Conservation (phyloP, 1,140 invertebrate species). For the Sesamia nonagrioides region DNA sequence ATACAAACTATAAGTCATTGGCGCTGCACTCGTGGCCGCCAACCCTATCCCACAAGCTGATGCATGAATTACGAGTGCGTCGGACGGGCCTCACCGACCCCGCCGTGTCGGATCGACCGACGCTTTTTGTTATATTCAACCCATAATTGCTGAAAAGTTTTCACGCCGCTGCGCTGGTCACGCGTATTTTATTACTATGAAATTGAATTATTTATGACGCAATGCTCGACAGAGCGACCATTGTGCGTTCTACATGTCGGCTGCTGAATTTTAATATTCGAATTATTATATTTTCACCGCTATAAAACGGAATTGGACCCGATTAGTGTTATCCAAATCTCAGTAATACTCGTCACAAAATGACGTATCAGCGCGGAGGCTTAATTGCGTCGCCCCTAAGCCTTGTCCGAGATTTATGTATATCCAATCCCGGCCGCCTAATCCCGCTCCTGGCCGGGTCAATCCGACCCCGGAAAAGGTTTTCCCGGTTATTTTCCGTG, state of each 20-base stretch:
- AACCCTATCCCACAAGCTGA: constrained; percentile 86
- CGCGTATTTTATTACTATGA: constrained; percentile 87
- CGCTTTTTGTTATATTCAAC: constrained; percentile 85
- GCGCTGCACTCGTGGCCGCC: constrained; percentile 74
- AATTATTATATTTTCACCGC: constrained; percentile 77
- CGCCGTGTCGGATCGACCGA: constrained; percentile 78
- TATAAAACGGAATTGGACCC: constrained; percentile 56
- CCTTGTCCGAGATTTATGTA: constrained; percentile 85
- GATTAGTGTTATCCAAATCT: constrained; percentile 74
- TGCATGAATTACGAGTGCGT: constrained; percentile 83
- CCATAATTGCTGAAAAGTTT: constrained; percentile 87
- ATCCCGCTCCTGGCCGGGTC: constrained; percentile 84
- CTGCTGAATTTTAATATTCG: constrained; percentile 85
- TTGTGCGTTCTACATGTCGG: constrained; percentile 72
- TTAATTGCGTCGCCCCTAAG: constrained; percentile 84
- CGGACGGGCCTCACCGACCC: constrained; percentile 66
- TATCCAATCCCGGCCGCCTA: constrained; percentile 86
- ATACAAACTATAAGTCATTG: constrained; percentile 84
- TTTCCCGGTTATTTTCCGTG: constrained; percentile 87
- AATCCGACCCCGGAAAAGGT: constrained; percentile 86
- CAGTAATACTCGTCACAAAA: constrained; percentile 74
- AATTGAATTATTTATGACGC: constrained; percentile 87
- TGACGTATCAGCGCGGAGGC: constrained; percentile 83
- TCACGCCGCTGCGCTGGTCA: constrained; percentile 83
- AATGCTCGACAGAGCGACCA: constrained; percentile 75